Evolutionary conservation across 2,113 vertebrate species (phyloP).

Genomic region (Carollia perspicillata): DNA sequence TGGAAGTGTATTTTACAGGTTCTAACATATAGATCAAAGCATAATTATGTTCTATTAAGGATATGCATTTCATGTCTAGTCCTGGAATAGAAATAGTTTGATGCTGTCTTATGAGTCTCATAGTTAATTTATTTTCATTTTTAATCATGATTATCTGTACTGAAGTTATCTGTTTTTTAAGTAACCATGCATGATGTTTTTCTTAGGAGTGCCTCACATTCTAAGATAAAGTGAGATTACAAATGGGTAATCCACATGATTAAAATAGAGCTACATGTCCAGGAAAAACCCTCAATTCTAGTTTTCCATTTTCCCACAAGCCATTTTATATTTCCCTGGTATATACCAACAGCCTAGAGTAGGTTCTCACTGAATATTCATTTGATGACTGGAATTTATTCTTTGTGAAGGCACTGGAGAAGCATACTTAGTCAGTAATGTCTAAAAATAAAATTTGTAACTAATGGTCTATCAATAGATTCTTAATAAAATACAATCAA

Average conservation of each 20-base stretch:
- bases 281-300: neutral
- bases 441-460: neutral
- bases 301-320: neutral
- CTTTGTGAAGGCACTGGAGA: neutral
- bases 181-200: neutral
- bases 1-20: neutral
- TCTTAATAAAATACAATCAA: neutral
- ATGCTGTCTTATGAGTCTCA: neutral
- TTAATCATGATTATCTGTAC: neutral
- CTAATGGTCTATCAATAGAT: neutral
- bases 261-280: neutral
- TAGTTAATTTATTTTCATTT: neutral
- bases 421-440: neutral
- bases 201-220: neutral
- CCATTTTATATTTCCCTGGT: neutral
- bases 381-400: neutral
- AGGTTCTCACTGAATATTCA: neutral
- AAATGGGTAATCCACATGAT: neutral
- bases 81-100: neutral
- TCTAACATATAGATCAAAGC: neutral
- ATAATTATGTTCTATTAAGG: neutral
- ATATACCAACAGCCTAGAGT: neutral
- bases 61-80: neutral
- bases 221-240: neutral
- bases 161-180: neutral